Conservation (phyloP, 2,113 vertebrate genomes). For the Glaucidium brasilianum region DNA sequence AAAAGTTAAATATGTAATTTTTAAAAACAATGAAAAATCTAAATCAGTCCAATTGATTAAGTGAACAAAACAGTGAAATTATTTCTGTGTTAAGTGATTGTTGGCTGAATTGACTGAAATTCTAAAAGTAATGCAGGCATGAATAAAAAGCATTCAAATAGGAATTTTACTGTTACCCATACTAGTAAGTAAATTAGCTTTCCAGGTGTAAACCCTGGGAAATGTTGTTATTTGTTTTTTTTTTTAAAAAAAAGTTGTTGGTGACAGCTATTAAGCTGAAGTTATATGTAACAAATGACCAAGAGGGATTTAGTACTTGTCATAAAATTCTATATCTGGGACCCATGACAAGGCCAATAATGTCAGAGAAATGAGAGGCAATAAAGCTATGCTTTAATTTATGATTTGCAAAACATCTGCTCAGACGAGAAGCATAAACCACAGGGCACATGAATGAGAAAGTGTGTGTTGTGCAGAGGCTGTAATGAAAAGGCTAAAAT, state of each 20-base stretch:
- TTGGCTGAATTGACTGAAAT: background rate
- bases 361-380: slow-evolving; percentile 46
- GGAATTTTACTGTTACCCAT: background rate
- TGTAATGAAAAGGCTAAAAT: background rate
- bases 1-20: background rate
- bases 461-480: background rate
- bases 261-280: slow-evolving; percentile 14
- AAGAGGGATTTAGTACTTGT: slow-evolving; percentile 34
- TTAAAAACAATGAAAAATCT: background rate
- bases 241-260: background rate
- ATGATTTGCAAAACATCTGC: slow-evolving; percentile 52
- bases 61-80: background rate
- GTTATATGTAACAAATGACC: slow-evolving; percentile 19
- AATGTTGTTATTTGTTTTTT: background rate
- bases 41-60: background rate
- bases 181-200: background rate
- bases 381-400: slow-evolving; percentile 62
- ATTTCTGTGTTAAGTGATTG: background rate
- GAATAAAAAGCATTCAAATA: background rate
- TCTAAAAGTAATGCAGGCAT: background rate
- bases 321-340: slow-evolving; percentile 40
- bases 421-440: slow-evolving; percentile 47
- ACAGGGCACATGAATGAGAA: background rate
- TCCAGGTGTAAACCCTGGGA: background rate
- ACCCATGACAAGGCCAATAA: slow-evolving; percentile 60